Percentiles rank a stretch among this genome's conserved stretches.
phyloP scores from a whole-genome alignment of 2,888 invertebrate genomes.

The Fragum sueziense region DNA sequence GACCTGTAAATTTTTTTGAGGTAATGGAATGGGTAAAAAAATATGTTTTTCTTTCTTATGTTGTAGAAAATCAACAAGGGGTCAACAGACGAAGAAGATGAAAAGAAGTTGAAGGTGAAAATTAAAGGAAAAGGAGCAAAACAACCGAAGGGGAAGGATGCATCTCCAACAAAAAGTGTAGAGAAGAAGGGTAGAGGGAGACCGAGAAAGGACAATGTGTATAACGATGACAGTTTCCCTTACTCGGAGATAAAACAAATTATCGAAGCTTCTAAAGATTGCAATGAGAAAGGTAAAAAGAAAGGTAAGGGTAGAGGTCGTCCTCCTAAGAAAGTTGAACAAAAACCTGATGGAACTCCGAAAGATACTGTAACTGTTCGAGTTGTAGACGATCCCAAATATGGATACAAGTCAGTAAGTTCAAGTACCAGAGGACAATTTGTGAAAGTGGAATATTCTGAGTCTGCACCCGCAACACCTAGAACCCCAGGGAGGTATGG shows the following conservation, averaged over 20 bases:
- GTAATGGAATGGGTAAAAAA: too few relatives aligned
- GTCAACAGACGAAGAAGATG: neutral
- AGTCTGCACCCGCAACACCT: conserved; percentile 9
- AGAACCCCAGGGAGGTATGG: conserved; percentile 55
- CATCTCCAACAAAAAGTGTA: neutral
- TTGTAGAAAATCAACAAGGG: conserved; percentile 11
- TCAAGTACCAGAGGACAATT: neutral
- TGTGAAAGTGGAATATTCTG: neutral
- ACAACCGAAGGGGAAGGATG: neutral
- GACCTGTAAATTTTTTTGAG: too few relatives aligned
- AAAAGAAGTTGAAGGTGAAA: neutral
- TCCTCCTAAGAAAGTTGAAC: conserved; percentile 34
- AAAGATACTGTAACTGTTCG: neutral
- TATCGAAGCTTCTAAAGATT: conserved; percentile 53
- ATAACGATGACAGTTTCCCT: conserved; percentile 44
- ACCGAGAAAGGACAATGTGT: neutral
- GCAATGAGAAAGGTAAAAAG: conserved; percentile 18
- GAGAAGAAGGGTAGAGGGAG: conserved; percentile 9
- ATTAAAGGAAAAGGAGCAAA: neutral
- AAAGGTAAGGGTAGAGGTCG: conserved; percentile 35
- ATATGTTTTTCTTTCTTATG: neutral
- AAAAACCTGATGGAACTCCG: neutral
- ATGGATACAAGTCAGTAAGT: neutral
- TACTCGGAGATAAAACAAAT: conserved; percentile 61
- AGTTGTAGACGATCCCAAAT: neutral